These are phyloP conservation scores for Lithosia quadra DNA, from an alignment of 2,888 invertebrate genomes.

Conservation along the genomic window DNA sequence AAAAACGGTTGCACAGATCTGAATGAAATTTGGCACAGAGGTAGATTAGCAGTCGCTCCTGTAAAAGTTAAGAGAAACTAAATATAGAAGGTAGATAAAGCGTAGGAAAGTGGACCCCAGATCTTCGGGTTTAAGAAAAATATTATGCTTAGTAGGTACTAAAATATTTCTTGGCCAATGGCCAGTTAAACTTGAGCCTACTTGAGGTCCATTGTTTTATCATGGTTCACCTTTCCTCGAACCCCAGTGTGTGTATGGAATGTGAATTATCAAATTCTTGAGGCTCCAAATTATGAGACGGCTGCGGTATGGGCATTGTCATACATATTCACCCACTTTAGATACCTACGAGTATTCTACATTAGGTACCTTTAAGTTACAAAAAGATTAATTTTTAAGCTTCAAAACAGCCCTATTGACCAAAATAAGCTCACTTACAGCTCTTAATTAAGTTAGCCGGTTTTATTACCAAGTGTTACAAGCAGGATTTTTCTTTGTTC, in stretches of 20 bases:
- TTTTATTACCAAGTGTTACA: too few relatives aligned
- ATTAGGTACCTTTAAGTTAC: too few relatives aligned
- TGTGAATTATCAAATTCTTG: slow-evolving; percentile 47
- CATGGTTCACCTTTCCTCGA: slow-evolving; percentile 25
- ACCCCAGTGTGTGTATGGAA: slow-evolving; percentile 30
- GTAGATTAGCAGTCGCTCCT: too few relatives aligned
- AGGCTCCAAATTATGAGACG: slow-evolving; percentile 29
- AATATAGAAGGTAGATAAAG: not conserved
- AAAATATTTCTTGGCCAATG: not conserved
- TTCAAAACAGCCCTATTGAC: too few relatives aligned
- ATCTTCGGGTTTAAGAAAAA: not conserved
- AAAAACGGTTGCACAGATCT: too few relatives aligned
- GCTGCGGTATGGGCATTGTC: not conserved
- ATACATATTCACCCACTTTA: not conserved
- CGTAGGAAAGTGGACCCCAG: not conserved
- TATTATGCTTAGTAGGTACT: not conserved
- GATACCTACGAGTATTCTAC: too few relatives aligned
- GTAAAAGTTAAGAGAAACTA: not conserved
- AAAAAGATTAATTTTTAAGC: too few relatives aligned
- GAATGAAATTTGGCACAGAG: too few relatives aligned
- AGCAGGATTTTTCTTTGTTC: too few relatives aligned
- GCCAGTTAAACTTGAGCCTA: not conserved
- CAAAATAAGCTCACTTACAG: too few relatives aligned
- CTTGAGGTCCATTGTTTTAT: slow-evolving; percentile 27
- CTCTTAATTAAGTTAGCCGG: too few relatives aligned